Evolutionary conservation across 2,113 vertebrate species (phyloP).

Genomic region (zebrafish (Danio rerio)): GRCz12tu NC_133187.1:12882001-12882500

Average conservation of each 20-base stretch:
- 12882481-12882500: too few species aligned
- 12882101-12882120: not conserved
- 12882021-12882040: too few species aligned
- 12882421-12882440: too few species aligned
- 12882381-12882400: not conserved
- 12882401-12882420: too few species aligned
- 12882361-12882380: not conserved
- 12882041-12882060: too few species aligned
- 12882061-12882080: not conserved
- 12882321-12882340: not conserved
- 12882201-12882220: not conserved
- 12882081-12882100: not conserved
- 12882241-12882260: not conserved
- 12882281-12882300: constrained; percentile 6
- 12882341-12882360: not conserved
- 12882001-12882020: too few species aligned
- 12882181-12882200: constrained; percentile 12
- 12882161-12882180: not conserved
- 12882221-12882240: not conserved
- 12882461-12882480: not conserved
- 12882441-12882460: not conserved
- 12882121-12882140: not conserved
- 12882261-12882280: not conserved
- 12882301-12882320: not conserved
- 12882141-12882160: not conserved